Evolutionary conservation across 2,797 vertebrate genomes (phyloP), one percentile per base, ranked within the genome.

Genomic region (Pelodytes ibericus): DNA sequence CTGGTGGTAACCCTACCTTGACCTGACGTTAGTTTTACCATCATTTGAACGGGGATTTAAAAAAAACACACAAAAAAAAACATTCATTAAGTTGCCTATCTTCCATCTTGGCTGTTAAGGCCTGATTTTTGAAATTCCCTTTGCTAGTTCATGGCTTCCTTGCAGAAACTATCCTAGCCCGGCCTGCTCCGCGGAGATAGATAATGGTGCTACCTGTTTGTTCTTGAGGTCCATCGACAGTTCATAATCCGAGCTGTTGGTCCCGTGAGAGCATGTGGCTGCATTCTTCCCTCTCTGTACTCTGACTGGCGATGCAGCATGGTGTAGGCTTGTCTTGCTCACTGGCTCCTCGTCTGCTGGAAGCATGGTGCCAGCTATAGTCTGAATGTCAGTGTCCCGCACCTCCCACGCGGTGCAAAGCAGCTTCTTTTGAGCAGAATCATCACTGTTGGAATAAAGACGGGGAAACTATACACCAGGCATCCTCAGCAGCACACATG

Each of bases 201-300:
- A 31, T 5, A 16, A n/a, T 15, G 20, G 49, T 82, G 57, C 20
- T 91, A 99, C 97, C 97, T 98, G 97, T 94, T 99, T 98, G 93
- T 97, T 99, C 95, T 99, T 98, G 94, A 98, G 95, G 93, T 99
- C 96, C 93, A 98, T 94, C 81, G 97, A 98, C 90, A 98, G 95
- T 89, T 99, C 96, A 93, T 98, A 99, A 91, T 98, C 95, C 71
- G 95, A 95, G 82, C 94, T 87, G 84, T 93, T 86, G 72, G 93
- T 85, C 1, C 88, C 80, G 84, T 97, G 96, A 79, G 95, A 95
- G 91, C 96, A 95, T 86, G 94, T 93, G 84, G 94, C 94, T 80
- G 89, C 75, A 81, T 84, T 90, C 84, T 91, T 88, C 87, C 95
- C 95, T 90, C 92, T 94, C 89, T 95, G 95, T 89, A 94, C 93